Percentiles rank a stretch among this genome's conserved stretches.
Evolutionary conservation across 2,797 vertebrate species (phyloP).

Genomic region (Antrozous pallidus): DNA sequence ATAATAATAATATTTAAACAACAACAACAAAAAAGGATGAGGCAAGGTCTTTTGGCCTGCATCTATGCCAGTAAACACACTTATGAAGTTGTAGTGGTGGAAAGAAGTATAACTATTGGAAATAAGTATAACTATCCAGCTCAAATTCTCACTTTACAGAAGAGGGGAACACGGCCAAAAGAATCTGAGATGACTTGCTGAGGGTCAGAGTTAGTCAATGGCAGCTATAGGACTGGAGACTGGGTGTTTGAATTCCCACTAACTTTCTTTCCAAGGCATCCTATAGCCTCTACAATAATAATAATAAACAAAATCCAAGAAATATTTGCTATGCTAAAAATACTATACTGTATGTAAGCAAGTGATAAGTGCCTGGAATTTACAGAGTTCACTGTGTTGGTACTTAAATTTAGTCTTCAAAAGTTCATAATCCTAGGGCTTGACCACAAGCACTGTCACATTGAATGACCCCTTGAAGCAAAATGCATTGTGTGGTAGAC

Average conservation of each 20-base stretch:
- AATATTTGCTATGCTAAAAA: not conserved
- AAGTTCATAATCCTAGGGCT: not conserved
- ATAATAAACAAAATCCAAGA: not conserved
- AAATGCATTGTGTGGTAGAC: not conserved
- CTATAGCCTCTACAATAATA: not conserved
- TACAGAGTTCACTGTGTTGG: not conserved
- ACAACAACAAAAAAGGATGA: not conserved
- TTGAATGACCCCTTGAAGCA: not conserved
- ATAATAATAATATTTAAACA: not conserved
- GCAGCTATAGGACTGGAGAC: not conserved
- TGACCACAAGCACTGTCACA: not conserved
- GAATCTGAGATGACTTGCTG: slow-evolving; percentile 12
- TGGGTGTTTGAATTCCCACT: not conserved
- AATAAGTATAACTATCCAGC: not conserved
- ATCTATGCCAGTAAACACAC: not conserved
- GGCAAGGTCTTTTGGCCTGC: not conserved
- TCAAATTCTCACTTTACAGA: not conserved
- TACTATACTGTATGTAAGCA: not conserved
- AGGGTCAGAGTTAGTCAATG: slow-evolving; percentile 15
- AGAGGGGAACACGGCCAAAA: not conserved
- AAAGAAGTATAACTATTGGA: not conserved
- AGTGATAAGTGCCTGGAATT: not conserved
- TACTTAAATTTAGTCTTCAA: not conserved
- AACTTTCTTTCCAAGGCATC: not conserved
- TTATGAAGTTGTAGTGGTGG: not conserved